These are phyloP conservation scores for Suillia variegata DNA, from an alignment of 2,888 invertebrate genomes.

Conservation along the genomic window DNA sequence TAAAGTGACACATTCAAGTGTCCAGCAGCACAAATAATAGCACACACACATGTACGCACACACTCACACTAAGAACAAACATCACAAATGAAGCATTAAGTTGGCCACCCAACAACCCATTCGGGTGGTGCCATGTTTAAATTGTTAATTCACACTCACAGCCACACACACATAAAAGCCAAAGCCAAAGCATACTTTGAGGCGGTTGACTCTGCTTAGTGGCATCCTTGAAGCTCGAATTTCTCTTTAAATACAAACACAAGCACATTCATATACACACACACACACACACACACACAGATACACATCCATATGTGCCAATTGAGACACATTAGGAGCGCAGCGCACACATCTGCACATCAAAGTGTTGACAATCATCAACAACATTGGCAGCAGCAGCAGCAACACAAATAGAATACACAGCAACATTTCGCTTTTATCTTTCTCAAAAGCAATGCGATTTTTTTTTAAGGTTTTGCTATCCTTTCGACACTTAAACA, in stretches of 20 bases:
- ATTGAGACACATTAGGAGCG: conserved; percentile 26
- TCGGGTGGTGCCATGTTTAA: conserved; percentile 7
- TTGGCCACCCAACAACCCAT: conserved; percentile 31
- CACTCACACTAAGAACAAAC: no score
- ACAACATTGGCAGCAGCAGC: conserved; percentile 9
- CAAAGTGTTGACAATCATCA: conserved; percentile 25
- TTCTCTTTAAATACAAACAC: conserved; percentile 49
- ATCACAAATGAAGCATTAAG: conserved; percentile 58
- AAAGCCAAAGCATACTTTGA: conserved; percentile 22
- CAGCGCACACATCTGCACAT: conserved; percentile 20
- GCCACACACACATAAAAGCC: conserved; percentile 17
- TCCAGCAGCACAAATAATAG: no score
- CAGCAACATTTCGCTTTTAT: neutral
- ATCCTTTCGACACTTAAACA: neutral
- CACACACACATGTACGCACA: conserved; percentile 14
- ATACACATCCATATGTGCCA: conserved; percentile 14
- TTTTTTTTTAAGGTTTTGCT: neutral
- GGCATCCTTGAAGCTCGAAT: conserved; percentile 27
- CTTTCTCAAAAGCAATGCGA: neutral
- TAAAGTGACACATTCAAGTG: conserved; percentile 51
- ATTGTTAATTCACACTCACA: conserved; percentile 17
- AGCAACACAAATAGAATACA: no score
- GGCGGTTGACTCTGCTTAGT: neutral
- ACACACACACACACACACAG: conserved; percentile 29
- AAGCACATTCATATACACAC: conserved; percentile 29